Evolutionary conservation across 2,113 vertebrate species (phyloP), one percentile per base, ranked within the genome.

Genomic region (Carettochelys insculpta): DNA sequence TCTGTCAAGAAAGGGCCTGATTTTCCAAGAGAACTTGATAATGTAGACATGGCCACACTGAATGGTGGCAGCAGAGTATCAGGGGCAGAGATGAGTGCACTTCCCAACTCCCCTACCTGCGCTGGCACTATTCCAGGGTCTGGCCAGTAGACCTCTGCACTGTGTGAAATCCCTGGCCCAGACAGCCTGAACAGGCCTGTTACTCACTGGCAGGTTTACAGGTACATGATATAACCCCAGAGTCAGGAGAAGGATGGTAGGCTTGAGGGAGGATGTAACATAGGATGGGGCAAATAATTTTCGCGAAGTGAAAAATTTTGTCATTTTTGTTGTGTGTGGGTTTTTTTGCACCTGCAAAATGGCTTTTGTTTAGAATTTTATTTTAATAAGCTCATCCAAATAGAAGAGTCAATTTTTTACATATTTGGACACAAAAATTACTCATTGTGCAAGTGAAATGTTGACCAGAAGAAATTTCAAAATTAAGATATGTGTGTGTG

Each of bases 121-220:
- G 16, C 31, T 51, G 92, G 83, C 1, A 82, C 5, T 0, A 0
- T 78, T 13, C 1, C 41, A 77, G 3, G 45, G 52, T 92, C 87
- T 88, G n/a, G 34, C 41, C 29, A 78, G 58, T 7, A 54, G 79
- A 58, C 16, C 4, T 61, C 45, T 92, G 17, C 58, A 56, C 17
- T 54, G 6, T 53, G 20, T 47, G 68, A 82, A 85, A 16, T 3
- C 20, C 43, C 11, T 34, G n/a, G 25, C 47, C 25, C 34, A 24
- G 41, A 11, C 0, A 34, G 4, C 17, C 27, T 81, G 73, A 68
- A 16, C 34, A 88, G 90, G 80, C 1, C 2, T 5, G 17, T 34
- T 6, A 47, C 38, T 50, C 14, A 78, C 1, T 19, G 31, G 53
- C 20, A 86, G 20, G 31, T 27, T 31, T 0, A 0, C 1, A 25